Conservation (phyloP, 2,888 invertebrate species). For the Magallana nippona region DNA sequence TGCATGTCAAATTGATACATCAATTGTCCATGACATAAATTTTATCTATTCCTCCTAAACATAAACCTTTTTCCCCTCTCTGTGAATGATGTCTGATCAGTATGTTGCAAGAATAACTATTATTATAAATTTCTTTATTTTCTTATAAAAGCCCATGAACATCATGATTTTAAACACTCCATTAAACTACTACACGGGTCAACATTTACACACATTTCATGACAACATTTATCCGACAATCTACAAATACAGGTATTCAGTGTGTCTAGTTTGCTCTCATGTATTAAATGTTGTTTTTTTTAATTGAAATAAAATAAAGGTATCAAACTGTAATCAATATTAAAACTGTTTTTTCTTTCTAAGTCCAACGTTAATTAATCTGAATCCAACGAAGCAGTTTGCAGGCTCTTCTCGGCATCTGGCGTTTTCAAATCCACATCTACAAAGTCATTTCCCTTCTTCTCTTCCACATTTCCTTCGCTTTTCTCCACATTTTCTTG, state of each 20-base stretch:
- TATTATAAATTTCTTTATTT: neutral
- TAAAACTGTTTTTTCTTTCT: neutral
- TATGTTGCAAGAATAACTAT: neutral
- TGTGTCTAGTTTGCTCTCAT: neutral
- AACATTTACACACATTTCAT: conserved; percentile 1
- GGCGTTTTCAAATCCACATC: conserved; percentile 11
- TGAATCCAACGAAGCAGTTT: neutral
- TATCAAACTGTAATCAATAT: neutral
- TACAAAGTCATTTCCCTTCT: conserved; percentile 20
- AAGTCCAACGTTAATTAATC: neutral
- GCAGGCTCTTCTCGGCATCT: neutral
- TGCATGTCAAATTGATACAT: neutral
- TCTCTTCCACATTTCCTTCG: neutral
- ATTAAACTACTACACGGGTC: neutral
- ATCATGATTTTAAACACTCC: too few species aligned
- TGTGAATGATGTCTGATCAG: too few species aligned
- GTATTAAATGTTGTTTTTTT: neutral
- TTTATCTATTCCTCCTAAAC: neutral
- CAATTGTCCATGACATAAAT: neutral
- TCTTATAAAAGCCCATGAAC: neutral
- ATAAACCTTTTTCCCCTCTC: neutral
- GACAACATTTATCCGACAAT: conserved; percentile 6
- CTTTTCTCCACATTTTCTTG: neutral
- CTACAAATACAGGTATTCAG: neutral
- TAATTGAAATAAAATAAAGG: neutral